phyloP scores from a whole-genome alignment of 2,113 vertebrate species.

The Peromyscus polionotus region DNA sequence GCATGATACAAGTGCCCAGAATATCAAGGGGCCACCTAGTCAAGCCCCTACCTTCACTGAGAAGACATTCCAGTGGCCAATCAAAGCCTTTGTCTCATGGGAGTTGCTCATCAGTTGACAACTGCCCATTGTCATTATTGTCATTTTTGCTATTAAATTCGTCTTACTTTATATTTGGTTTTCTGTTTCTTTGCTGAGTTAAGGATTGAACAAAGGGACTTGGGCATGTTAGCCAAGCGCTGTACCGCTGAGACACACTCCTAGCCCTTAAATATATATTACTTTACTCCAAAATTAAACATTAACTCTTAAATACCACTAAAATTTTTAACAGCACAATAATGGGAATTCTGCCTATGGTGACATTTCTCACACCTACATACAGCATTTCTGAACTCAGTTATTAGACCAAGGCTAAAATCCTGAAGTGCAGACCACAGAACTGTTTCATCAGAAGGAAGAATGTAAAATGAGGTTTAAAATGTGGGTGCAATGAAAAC shows the following conservation, averaged over 20 bases:
- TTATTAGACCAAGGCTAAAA: not conserved
- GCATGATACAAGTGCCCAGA: not conserved
- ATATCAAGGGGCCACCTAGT: not conserved
- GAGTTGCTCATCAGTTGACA: not conserved
- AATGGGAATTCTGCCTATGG: not conserved
- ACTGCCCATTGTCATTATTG: not conserved
- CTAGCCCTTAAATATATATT: slow-evolving; percentile 16
- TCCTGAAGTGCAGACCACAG: not conserved
- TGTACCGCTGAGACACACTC: too few relatives aligned
- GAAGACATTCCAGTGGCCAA: not conserved
- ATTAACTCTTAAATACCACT: not conserved
- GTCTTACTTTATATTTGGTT: not conserved
- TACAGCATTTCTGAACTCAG: slow-evolving; percentile 16
- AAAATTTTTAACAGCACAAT: slow-evolving; percentile 1
- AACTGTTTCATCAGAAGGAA: not conserved
- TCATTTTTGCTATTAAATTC: slow-evolving; percentile 7
- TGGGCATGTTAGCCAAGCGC: not conserved
- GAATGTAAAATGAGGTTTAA: not conserved
- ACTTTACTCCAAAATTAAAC: slow-evolving; percentile 41
- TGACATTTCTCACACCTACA: not conserved
- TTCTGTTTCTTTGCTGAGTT: not conserved
- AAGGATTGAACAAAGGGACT: not conserved
- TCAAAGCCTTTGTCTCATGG: not conserved
- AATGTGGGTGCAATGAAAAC: not conserved
- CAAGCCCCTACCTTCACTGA: not conserved